Conservation (phyloP, 2,888 invertebrate genomes). For the Hypena proboscidalis region DNA sequence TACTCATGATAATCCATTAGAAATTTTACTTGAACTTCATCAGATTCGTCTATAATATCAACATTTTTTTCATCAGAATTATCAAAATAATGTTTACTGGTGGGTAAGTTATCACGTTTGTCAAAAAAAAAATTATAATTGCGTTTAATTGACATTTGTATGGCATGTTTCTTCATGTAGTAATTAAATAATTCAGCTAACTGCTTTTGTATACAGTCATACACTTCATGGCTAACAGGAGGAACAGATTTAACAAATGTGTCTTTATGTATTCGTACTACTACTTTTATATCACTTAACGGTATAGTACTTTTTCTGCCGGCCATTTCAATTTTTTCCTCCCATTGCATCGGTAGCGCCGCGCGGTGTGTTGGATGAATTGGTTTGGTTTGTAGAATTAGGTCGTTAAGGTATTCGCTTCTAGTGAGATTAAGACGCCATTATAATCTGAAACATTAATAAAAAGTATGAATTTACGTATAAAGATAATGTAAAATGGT, state of each 20-base stretch:
- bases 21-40: too few relatives aligned
- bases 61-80: conserved; percentile 11
- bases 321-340: conserved; percentile 16
- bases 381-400: conserved; percentile 14
- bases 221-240: conserved; percentile 16
- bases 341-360: conserved; percentile 14
- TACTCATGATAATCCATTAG: conserved; percentile 15
- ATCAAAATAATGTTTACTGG: conserved; percentile 14
- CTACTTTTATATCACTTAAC: conserved; percentile 15
- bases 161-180: conserved; percentile 17
- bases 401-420: conserved; percentile 14
- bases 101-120: not conserved
- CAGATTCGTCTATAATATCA: conserved; percentile 13
- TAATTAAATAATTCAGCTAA: conserved; percentile 16
- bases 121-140: conserved; percentile 10
- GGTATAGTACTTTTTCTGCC: conserved; percentile 21
- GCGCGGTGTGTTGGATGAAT: conserved; percentile 16
- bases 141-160: conserved; percentile 17
- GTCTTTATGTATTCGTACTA: conserved; percentile 17
- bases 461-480: conserved; percentile 14
- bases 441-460: too few relatives aligned
- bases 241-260: conserved; percentile 16
- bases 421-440: too few relatives aligned
- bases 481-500: conserved; percentile 10
- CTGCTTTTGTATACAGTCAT: conserved; percentile 17